Conservation (phyloP, 2,888 invertebrate species). For the Drosophila peninsularis region DNA sequence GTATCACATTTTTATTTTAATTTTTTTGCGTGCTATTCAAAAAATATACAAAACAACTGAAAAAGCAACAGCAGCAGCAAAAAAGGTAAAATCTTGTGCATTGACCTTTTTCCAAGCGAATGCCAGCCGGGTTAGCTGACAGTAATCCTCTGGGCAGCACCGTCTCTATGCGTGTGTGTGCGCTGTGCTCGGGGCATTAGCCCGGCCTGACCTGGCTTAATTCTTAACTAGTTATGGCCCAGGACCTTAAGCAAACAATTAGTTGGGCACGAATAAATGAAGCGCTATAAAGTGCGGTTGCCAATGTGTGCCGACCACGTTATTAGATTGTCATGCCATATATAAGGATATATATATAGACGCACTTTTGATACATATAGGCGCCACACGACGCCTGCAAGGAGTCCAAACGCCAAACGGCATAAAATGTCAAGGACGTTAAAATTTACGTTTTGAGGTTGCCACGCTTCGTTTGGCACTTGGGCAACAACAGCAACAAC, state of each 20-base stretch:
- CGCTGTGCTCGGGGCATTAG: conserved; percentile 9
- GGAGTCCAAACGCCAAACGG: conserved; percentile 54
- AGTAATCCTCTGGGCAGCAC: conserved; percentile 19
- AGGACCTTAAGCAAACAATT: conserved; percentile 33
- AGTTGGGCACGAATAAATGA: conserved; percentile 40
- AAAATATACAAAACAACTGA: conserved; percentile 15
- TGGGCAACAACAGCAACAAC: conserved; percentile 25
- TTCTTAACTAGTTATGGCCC: conserved; percentile 50
- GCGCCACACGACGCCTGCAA: conserved; percentile 34
- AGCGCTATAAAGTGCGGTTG: conserved; percentile 17
- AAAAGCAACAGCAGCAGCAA: conserved; percentile 6
- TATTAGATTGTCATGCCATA: conserved; percentile 22
- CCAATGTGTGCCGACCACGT: conserved; percentile 10
- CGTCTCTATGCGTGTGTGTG: conserved; percentile 2
- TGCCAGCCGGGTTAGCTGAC: conserved; percentile 51
- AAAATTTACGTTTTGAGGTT: conserved; percentile 68
- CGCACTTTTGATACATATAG: conserved; percentile 9
- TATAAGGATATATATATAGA: not conserved
- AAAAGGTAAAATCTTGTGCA: conserved; percentile 58
- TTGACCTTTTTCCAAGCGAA: conserved; percentile 71
- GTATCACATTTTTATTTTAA: conserved; percentile 48
- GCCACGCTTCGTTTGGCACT: conserved; percentile 56
- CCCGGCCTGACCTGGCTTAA: conserved; percentile 40
- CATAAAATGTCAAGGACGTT: conserved; percentile 72
- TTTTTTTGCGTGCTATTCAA: conserved; percentile 22